phyloP scores from a whole-genome alignment of 2,797 vertebrate species.

The Spondyliosoma cantharus region DNA sequence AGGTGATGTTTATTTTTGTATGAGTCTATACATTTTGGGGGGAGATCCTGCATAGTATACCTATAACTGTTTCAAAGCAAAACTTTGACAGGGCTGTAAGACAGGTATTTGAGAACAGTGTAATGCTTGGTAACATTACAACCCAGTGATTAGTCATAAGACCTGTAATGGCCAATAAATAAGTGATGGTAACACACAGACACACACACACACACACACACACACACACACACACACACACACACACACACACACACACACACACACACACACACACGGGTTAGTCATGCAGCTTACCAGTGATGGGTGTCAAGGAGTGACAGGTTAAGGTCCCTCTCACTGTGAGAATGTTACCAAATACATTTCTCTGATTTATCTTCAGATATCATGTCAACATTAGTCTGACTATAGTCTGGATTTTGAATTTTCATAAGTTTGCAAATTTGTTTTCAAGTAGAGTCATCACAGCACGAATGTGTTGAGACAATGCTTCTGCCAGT shows the following conservation, averaged over 20 bases:
- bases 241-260: too few species aligned
- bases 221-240: too few species aligned
- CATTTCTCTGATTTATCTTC: neutral
- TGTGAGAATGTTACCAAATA: neutral
- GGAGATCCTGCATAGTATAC: too few species aligned
- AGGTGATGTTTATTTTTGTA: too few species aligned
- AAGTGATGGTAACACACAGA: constrained; percentile 30
- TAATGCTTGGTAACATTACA: neutral
- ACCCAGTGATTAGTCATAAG: neutral
- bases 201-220: too few species aligned
- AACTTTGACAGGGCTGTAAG: neutral
- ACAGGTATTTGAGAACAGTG: neutral
- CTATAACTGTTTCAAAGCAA: too few species aligned
- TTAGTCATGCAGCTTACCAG: constrained; percentile 13
- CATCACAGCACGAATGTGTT: neutral
- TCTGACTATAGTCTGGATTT: neutral
- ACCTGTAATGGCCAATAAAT: constrained; percentile 33
- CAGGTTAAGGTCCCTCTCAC: neutral
- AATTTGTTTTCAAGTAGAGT: neutral
- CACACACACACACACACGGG: constrained; percentile 16
- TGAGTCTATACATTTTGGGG: too few species aligned
- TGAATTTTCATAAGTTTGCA: neutral
- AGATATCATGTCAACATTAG: neutral
- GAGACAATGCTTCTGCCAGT: neutral
- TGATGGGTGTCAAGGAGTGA: constrained; percentile 4